phyloP scores from a whole-genome alignment of 2,797 vertebrate genomes.

The Leptodactylus fallax region DNA sequence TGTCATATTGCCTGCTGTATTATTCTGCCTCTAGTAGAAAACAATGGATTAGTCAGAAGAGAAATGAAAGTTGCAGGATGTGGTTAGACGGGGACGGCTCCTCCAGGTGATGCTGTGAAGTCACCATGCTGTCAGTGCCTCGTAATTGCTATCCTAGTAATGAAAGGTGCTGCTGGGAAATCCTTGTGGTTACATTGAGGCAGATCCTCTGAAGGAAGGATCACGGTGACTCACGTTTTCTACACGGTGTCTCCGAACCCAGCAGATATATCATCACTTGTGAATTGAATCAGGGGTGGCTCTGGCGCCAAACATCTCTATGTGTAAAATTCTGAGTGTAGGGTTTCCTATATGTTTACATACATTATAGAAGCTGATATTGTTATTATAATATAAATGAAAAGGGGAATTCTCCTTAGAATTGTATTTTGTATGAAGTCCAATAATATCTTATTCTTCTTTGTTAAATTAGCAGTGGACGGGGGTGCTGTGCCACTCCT shows the following conservation, averaged over 20 bases:
- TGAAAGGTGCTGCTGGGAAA: not conserved
- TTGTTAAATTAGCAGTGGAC: too few species aligned
- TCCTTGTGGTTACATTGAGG: not conserved
- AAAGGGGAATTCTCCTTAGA: too few species aligned
- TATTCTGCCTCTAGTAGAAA: not conserved
- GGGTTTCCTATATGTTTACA: not conserved
- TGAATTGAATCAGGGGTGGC: not conserved
- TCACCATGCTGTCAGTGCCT: not conserved
- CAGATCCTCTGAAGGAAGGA: not conserved
- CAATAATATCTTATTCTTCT: too few species aligned
- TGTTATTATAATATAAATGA: too few species aligned
- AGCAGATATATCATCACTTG: not conserved
- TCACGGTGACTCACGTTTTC: not conserved
- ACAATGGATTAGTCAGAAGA: conserved; percentile 2
- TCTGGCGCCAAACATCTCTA: not conserved
- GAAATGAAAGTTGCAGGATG: not conserved
- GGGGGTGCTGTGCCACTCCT: too few species aligned
- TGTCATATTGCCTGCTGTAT: not conserved
- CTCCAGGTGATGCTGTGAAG: not conserved
- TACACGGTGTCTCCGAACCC: not conserved
- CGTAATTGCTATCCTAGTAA: not conserved
- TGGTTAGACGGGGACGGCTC: not conserved
- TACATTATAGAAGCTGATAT: not conserved
- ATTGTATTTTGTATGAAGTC: too few species aligned
- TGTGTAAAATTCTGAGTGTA: not conserved